Evolutionary conservation across 2,888 invertebrate species (phyloP), one percentile per base, ranked within the genome.

Genomic region (Hydrotaea cyrtoneurina): DNA sequence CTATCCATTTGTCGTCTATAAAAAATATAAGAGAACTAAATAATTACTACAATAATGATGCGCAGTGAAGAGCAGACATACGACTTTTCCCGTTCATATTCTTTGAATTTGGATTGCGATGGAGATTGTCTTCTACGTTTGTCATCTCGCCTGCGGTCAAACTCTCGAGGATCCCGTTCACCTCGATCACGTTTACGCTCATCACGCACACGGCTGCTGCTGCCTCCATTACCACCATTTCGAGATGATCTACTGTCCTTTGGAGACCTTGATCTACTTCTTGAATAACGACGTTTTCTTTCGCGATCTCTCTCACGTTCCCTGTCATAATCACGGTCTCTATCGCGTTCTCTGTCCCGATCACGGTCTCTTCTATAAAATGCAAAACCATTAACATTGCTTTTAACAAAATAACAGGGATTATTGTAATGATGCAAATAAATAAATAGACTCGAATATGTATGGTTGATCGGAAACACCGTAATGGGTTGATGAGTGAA

Each of bases 81-180:
- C 91, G 88, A 88, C 69, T 90, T 91, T 17, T 88, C 88, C 17
- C 88, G 85, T 15, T 91, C 91, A 75, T 90, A 91, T 1, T 91
- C 92, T 78, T 89, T 89, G 0, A 88, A 83, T 31, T 83, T 85
- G 0, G 88, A 86, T 31, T 85, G 86, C 1, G 87, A 88, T 2
- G 90, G 86, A 15, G 91, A 92, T 43, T 90, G 89, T 72, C 91
- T 89, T 72, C 91, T 88, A 0, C 91, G 90, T 78, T 91, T 91
- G 17, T 90, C 91, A 4, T 91, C 91, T 0, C 91, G 88, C 0
- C 90, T 85, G 0, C 89, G 86, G 0, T 89, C 90, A 39, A 74
- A 83, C 17, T 88, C 88, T 77, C 89, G 87, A 10, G 55, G 64
- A 11, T 85, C 82, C 0, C 90, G 78, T 5, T 83, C 82, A 7